Evolutionary conservation across 2,797 vertebrate genomes (phyloP).

Genomic region (Gymnopithys bicolor): DNA sequence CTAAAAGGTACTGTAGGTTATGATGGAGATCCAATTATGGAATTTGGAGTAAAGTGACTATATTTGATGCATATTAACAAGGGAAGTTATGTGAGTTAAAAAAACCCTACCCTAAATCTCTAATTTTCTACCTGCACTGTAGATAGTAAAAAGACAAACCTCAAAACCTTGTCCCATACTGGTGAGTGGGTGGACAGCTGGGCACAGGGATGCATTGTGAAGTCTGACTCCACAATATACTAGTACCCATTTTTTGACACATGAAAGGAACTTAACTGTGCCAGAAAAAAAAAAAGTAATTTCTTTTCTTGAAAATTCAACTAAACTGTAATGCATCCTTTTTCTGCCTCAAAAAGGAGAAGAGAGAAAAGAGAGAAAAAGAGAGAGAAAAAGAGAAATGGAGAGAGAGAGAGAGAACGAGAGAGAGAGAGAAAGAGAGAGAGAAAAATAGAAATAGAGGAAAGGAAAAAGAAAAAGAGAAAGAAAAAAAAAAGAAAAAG

Average conservation of each 20-base stretch:
- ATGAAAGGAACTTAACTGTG: background rate
- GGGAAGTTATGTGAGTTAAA: background rate
- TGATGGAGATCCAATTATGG: background rate
- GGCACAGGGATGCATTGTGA: rapidly evolving
- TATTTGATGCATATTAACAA: background rate
- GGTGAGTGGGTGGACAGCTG: background rate
- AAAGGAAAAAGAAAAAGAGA: rapidly evolving
- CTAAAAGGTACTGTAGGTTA: background rate
- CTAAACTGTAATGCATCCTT: background rate
- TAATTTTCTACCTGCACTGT: background rate
- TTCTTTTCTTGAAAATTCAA: background rate
- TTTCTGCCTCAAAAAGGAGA: background rate
- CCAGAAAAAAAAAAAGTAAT: background rate
- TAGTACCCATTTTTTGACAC: background rate
- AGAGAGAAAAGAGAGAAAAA: rapidly evolving
- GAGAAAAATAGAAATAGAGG: rapidly evolving
- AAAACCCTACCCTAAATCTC: background rate
- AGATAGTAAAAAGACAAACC: background rate
- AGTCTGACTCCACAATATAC: background rate
- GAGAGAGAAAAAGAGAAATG: rapidly evolving
- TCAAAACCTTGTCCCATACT: background rate
- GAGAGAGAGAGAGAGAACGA: rapidly evolving
- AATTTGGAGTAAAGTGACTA: background rate
- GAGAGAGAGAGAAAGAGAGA: background rate
- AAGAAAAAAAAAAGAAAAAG: rapidly evolving